Percentiles rank a stretch among this genome's conserved stretches.
These are phyloP conservation scores for Chiloscyllium punctatum DNA, from an alignment of 2,797 vertebrate species.

Conservation along the genomic window DNA sequence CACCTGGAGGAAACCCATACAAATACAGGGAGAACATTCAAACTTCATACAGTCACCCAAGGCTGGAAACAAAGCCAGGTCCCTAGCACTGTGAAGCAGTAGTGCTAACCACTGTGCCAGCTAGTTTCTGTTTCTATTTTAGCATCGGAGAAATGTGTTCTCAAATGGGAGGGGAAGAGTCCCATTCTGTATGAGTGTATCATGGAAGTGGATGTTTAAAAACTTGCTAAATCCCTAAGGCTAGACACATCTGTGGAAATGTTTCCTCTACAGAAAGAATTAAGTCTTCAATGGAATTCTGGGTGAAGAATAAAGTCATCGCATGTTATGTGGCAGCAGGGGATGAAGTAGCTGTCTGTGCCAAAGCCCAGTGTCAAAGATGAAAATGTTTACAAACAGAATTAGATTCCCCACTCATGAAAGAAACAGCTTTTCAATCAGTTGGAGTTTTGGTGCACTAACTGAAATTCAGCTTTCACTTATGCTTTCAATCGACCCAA, in stretches of 20 bases:
- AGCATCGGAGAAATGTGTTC: background rate
- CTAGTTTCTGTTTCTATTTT: background rate
- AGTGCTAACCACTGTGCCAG: background rate
- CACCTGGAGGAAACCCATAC: no score
- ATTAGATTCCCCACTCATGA: background rate
- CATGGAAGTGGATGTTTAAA: background rate
- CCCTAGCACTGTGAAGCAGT: no score
- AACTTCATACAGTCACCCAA: no score
- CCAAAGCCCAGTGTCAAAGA: background rate
- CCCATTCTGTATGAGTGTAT: background rate
- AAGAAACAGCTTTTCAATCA: background rate
- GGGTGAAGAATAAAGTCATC: constrained; percentile 10
- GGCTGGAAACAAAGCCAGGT: no score
- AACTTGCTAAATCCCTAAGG: background rate
- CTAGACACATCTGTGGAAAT: background rate
- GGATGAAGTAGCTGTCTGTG: background rate
- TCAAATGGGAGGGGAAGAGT: background rate
- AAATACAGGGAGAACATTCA: no score
- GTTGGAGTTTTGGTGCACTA: background rate
- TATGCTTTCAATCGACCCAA: background rate
- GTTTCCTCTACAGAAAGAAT: background rate
- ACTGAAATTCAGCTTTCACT: background rate
- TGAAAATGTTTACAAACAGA: constrained; percentile 30
- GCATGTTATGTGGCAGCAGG: background rate
- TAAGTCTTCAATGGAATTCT: background rate